Evolutionary conservation across 2,888 invertebrate species (phyloP).

Genomic region (Cephus pygmeus): DNA sequence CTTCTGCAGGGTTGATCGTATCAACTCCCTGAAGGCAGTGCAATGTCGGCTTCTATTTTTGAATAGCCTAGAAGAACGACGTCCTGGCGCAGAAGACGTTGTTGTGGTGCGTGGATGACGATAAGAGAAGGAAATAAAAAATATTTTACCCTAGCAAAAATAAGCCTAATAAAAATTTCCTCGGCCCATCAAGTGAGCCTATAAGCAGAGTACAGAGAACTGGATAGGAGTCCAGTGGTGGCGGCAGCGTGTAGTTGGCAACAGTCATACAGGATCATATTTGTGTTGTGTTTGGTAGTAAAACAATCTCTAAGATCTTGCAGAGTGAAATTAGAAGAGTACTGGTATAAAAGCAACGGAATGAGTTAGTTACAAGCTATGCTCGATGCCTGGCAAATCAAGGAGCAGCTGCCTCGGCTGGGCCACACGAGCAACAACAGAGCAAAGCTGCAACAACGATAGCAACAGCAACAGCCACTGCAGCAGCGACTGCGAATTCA

Average conservation of each 20-base stretch:
- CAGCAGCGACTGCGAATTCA: slow-evolving; percentile 30
- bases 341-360: slow-evolving; percentile 44
- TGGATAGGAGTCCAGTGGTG: neutral
- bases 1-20: slow-evolving; percentile 35
- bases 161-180: neutral
- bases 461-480: slow-evolving; percentile 12
- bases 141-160: neutral
- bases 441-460: neutral
- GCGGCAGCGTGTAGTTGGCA: neutral
- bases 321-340: slow-evolving; percentile 50
- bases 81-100: no score
- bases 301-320: slow-evolving; percentile 27
- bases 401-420: neutral
- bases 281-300: slow-evolving; percentile 32
- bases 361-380: slow-evolving; percentile 34
- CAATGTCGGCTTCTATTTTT: neutral
- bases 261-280: neutral
- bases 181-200: neutral
- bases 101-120: neutral
- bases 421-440: neutral
- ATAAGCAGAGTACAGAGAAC: neutral
- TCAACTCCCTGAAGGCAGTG: slow-evolving; percentile 9
- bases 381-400: slow-evolving; percentile 15
- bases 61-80: neutral
- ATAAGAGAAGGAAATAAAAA: neutral